A percentile compares a stretch with the other conserved stretches of the same genome.
These are phyloP conservation scores for Eulacestoma nigropectus DNA, from an alignment of 2,113 vertebrate species.

Conservation along the genomic window DNA sequence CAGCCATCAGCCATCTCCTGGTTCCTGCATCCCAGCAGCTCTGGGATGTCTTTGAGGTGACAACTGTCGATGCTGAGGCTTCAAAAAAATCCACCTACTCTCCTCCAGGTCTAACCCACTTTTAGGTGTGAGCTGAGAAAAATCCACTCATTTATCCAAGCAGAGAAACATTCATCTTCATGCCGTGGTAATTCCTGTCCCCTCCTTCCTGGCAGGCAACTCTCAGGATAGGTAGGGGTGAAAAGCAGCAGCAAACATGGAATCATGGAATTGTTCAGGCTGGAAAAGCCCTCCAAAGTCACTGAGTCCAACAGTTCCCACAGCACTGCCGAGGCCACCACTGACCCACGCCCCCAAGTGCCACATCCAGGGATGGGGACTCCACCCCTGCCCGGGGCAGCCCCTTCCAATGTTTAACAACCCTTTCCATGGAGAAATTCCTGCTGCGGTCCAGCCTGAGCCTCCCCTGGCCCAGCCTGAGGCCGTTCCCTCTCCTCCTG, in stretches of 20 bases:
- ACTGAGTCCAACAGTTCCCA: background rate
- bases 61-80: background rate
- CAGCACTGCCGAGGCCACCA: background rate
- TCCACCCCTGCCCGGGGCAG: background rate
- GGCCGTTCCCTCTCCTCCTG: background rate
- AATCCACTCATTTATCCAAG: background rate
- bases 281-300: background rate
- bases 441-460: too few relatives aligned
- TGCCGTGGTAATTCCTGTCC: background rate
- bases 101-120: background rate
- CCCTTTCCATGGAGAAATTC: rapidly evolving
- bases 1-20: background rate
- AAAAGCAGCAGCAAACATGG: background rate
- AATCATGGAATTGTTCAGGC: background rate
- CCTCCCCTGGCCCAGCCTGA: background rate
- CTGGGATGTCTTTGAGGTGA: background rate
- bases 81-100: background rate
- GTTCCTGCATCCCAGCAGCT: background rate
- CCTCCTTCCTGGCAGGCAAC: background rate
- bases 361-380: background rate
- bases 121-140: background rate
- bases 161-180: background rate
- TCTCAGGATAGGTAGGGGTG: rapidly evolving
- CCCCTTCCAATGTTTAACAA: too few relatives aligned
- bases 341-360: background rate